These are phyloP conservation scores for Malacoraja senta DNA, from an alignment of 2,797 vertebrate species.

Conservation along the genomic window DNA sequence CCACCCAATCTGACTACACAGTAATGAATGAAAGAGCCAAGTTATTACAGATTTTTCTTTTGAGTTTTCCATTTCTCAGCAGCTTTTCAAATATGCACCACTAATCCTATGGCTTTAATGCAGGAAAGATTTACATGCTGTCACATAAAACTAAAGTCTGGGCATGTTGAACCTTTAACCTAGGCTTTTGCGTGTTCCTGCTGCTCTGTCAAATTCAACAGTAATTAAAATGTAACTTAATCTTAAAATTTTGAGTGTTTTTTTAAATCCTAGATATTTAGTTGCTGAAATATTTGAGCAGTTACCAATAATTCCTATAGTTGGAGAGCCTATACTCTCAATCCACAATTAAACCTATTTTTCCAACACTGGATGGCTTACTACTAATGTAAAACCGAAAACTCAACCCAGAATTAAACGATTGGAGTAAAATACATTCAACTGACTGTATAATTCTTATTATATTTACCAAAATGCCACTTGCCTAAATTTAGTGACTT, in stretches of 20 bases:
- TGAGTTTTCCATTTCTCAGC: slow-evolving; percentile 49
- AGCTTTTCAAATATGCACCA: slow-evolving; percentile 54
- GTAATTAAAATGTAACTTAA: slow-evolving; percentile 43
- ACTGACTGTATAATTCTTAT: not conserved
- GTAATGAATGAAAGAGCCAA: slow-evolving; percentile 39
- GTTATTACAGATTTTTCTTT: slow-evolving; percentile 30
- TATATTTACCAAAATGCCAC: slow-evolving; percentile 33
- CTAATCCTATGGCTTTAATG: slow-evolving; percentile 58
- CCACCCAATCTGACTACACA: slow-evolving; percentile 27
- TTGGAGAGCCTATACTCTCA: not conserved
- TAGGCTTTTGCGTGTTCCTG: not conserved
- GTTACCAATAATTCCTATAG: not conserved
- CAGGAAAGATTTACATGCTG: slow-evolving; percentile 41
- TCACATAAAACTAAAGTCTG: slow-evolving; percentile 50
- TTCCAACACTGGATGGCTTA: not conserved
- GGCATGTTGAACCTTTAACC: slow-evolving; percentile 43
- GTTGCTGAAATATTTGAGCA: not conserved
- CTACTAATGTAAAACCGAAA: not conserved
- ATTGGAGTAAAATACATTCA: not conserved
- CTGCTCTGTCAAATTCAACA: slow-evolving; percentile 39
- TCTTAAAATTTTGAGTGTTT: slow-evolving; percentile 40
- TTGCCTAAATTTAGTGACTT: slow-evolving; percentile 53
- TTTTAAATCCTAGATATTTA: slow-evolving; percentile 39
- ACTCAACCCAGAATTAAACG: not conserved
- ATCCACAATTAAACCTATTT: not conserved